phyloP scores from a whole-genome alignment of 2,113 vertebrate genomes.

The Lutjanus erythropterus region DNA sequence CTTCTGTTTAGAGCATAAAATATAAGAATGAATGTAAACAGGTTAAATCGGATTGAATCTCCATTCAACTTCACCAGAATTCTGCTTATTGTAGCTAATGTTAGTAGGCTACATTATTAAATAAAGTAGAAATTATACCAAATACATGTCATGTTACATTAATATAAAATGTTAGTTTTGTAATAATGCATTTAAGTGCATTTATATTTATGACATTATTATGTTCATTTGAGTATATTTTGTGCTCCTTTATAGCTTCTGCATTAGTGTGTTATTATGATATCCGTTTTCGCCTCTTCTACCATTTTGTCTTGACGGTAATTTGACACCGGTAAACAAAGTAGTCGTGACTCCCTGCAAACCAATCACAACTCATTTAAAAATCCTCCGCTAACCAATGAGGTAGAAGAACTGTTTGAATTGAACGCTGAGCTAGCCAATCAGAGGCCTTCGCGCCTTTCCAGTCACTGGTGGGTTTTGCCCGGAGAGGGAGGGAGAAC shows the following conservation, averaged over 20 bases:
- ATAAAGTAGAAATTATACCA: not conserved
- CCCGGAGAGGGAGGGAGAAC: conserved; percentile 80
- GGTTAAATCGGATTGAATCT: not conserved
- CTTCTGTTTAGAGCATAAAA: not conserved
- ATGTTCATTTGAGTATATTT: not conserved
- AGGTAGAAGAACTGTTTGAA: conserved; percentile 71
- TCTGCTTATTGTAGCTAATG: not conserved
- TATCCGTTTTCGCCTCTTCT: not conserved
- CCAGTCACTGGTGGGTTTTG: conserved; percentile 66
- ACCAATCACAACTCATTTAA: conserved; percentile 66
- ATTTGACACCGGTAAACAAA: conserved; percentile 71
- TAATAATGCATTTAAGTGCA: too few relatives aligned
- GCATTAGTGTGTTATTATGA: not conserved
- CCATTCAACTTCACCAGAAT: not conserved
- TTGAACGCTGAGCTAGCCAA: conserved; percentile 74
- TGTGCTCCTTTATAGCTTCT: not conserved
- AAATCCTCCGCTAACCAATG: conserved; percentile 73
- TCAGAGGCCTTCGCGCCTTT: conserved; percentile 85
- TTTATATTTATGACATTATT: not conserved
- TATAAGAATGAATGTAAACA: not conserved
- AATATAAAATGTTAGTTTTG: too few relatives aligned
- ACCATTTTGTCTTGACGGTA: conserved; percentile 40
- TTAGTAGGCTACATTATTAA: not conserved
- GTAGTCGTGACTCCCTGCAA: conserved; percentile 17
- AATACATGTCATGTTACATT: too few relatives aligned